Evolutionary conservation across 1,140 invertebrate genomes (phyloP).

Genomic region (Drosophila subpulchrella): DNA sequence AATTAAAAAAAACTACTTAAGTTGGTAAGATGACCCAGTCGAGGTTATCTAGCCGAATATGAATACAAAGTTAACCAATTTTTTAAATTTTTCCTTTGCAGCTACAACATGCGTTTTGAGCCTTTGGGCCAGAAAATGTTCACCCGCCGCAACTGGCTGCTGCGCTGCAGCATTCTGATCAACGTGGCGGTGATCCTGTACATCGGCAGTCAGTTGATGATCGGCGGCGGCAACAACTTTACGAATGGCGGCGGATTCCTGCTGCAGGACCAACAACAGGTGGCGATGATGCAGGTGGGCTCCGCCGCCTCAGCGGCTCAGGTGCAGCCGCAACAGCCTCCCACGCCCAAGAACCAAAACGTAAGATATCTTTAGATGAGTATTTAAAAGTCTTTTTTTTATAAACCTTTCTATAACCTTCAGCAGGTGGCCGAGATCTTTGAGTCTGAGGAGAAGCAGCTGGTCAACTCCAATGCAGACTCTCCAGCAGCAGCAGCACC

Average conservation of each 20-base stretch:
- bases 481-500: constrained; percentile 17
- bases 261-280: constrained; percentile 68
- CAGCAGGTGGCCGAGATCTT: constrained; percentile 52
- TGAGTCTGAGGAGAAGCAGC: constrained; percentile 50
- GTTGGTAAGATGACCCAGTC: too few relatives aligned
- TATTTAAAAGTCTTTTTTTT: too few relatives aligned
- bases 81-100: constrained; percentile 18
- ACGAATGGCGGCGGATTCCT: constrained; percentile 72
- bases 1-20: too few relatives aligned
- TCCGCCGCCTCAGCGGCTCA: constrained; percentile 26
- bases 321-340: constrained; percentile 54
- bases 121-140: constrained; percentile 85
- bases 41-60: too few relatives aligned
- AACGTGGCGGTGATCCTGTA: constrained; percentile 90
- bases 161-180: constrained; percentile 90
- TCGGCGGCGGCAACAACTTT: constrained; percentile 80
- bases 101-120: constrained; percentile 79
- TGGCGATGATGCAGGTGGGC: constrained; percentile 45
- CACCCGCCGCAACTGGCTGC: constrained; percentile 89
- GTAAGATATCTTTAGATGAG: too few relatives aligned
- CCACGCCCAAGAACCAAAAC: constrained; percentile 58
- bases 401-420: too few relatives aligned
- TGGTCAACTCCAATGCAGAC: constrained; percentile 42
- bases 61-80: not conserved
- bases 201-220: constrained; percentile 86